Conservation (phyloP, 2,113 vertebrate species). For the Gracilinanus agilis region DNA sequence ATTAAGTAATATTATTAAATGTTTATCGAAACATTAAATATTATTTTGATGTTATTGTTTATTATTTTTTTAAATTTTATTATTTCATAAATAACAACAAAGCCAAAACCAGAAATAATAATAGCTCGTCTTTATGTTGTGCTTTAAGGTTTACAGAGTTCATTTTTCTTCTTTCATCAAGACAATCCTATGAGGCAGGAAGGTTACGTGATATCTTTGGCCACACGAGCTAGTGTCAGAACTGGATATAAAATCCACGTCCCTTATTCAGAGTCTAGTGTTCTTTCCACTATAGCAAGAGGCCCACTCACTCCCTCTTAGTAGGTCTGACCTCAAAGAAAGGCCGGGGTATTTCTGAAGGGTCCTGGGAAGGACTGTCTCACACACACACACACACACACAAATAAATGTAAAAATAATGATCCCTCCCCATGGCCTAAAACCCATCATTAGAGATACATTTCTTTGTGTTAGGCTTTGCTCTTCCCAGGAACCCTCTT, state of each 20-base stretch:
- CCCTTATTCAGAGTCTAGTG: background rate
- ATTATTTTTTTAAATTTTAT: too few species aligned
- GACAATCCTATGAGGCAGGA: background rate
- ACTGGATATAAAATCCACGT: background rate
- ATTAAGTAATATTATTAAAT: too few species aligned
- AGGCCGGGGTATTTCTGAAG: background rate
- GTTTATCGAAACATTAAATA: too few species aligned
- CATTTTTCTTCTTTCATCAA: rapidly evolving
- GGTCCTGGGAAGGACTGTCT: background rate
- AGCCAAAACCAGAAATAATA: too few species aligned
- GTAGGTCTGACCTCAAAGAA: background rate
- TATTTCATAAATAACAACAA: too few species aligned
- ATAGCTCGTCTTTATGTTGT: background rate
- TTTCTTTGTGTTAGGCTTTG: constrained; percentile 32
- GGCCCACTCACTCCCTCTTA: background rate
- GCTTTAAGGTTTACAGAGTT: background rate
- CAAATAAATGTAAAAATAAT: background rate
- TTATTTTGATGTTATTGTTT: too few species aligned
- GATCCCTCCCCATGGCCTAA: background rate
- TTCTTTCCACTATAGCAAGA: background rate
- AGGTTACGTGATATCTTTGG: background rate
- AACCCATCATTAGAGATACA: background rate
- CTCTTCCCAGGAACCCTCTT: constrained; percentile 21
- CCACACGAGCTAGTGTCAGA: background rate
- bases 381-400: background rate